Conservation (phyloP, 2,888 invertebrate genomes). For the Caenorhabditis drosophilae region DNA sequence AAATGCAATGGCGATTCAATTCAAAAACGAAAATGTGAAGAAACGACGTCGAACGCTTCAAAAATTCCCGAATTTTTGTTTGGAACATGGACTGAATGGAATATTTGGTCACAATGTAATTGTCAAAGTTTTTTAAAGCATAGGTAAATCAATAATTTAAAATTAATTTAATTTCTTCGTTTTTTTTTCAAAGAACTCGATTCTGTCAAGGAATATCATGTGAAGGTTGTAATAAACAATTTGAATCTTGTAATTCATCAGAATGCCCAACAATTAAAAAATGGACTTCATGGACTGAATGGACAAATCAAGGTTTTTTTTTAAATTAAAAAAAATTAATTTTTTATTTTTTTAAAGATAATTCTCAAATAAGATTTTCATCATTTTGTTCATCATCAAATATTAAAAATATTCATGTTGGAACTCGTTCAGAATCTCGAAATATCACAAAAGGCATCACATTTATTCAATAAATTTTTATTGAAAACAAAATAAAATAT, state of each 20-base stretch:
- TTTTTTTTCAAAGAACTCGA: conserved; percentile 17
- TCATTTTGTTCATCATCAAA: conserved; percentile 22
- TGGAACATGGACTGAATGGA: conserved; percentile 27
- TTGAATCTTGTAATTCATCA: conserved; percentile 7
- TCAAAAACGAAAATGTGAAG: no score
- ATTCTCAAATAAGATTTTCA: conserved; percentile 14
- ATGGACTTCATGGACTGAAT: conserved; percentile 29
- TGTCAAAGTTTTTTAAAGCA: conserved; percentile 5
- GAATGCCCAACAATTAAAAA: conserved; percentile 21
- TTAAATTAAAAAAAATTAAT: neutral
- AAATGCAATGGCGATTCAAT: no score
- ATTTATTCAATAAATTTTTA: no score
- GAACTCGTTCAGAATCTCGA: neutral
- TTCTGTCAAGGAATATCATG: conserved; percentile 23
- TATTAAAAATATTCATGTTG: neutral
- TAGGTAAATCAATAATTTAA: neutral
- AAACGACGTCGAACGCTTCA: no score
- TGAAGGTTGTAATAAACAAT: conserved; percentile 20
- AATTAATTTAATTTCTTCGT: neutral
- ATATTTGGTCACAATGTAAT: conserved; percentile 26
- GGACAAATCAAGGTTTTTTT: conserved; percentile 15
- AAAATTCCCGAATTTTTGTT: conserved; percentile 22
- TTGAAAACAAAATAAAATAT: neutral
- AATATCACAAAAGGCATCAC: neutral
- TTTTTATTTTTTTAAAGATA: conserved; percentile 5